Base-by-base conservation (phyloP, 2,113 vertebrate genomes). In the Greenwoodochromis staneri region DNA sequence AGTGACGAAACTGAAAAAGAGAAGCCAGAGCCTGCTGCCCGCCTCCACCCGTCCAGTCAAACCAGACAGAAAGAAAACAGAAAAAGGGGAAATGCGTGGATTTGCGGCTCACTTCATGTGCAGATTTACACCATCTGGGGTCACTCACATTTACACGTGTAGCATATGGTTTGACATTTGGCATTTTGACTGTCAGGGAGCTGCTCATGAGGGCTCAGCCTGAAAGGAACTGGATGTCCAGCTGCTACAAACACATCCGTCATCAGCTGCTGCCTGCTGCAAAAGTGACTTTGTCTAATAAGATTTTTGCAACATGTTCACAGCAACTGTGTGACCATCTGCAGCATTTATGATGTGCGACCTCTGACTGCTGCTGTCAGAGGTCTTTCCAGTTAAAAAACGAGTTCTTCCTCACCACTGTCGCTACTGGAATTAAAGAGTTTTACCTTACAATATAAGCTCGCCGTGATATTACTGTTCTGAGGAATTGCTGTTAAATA, bases 151-250 rank as follows among this genome's bases (percentile, higher is more conserved):
- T 38, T 31, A 47, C 45, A 78, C n/a, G 19, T 53, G 59, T 19
- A 36, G 78, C 84, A 84, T 91, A 88, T 85, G 88, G 69, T 81
- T 21, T 49, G 90, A 86, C 86, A 90, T 91, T 93, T 93, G 91
- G 36, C 87, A 21, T 40, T 40, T 3, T 54, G 86, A 76, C 40
- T 88, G 38, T 83, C 5, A 1, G 54, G 84, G 42, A 87, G 66
- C 31, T 81, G 84, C 66, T 73, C 1, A 2, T 76, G 73, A 80
- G 49, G 21, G 16, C 63, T 78, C n/a, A 29, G 81, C 14, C 7
- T 82, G 40, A 85, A 61, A 87, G 81, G 88, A 84, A 66, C 24
- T 13, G 49, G 59, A 90, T 8, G 19, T 82, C 54, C 53, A 84
- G 86, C 57, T 69, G 47, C 85, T 71, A 34, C 80, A 88, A 86